Evolutionary conservation across 1,140 invertebrate species (phyloP), one percentile per base, ranked within the genome.

Genomic region (Papilio aristodemus): DNA sequence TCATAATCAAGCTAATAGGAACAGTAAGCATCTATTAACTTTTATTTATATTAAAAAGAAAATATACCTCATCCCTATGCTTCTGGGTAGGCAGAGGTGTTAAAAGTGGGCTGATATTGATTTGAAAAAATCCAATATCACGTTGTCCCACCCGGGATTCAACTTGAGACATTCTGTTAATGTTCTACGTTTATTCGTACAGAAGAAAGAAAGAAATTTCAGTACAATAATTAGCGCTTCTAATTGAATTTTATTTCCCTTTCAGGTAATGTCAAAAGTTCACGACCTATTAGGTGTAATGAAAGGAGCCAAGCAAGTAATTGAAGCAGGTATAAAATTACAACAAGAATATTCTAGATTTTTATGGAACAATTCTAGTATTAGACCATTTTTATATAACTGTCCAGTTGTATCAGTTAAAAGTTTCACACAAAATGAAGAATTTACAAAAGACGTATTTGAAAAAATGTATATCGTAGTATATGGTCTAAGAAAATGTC

Each of bases 331-430:
- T 43, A 76, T 91, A 32, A 93, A 93, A 81, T 79, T 94, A 58
- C 94, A 95, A 76, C 87, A 93, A 75, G 84, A 92, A 67, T 83
- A 90, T 76, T 83, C 92, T 78, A 92, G 90, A 82, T 80, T 92
- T 74, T 84, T 94, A 71, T 94, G 94, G 93, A 88, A 90, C 82
- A 95, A 94, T 75, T 95, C 94, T 27, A 95, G 93, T 80, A 71
- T 95, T 22, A 93, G 87, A 68, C 90, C 91, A 62, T 70, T 92
- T 37, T 66, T 92, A 43, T 80, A 92, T 68, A 79, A 71, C 39
- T 92, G 92, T 75, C 74, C 88, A 39, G 83, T 84, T 81, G 92
- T 90, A 72, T 62, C 78, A 59, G 27, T 83, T n/a, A 71, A 78
- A 58, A 71, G 69, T 73, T 76, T 68, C 54, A 88, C 89, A 74